Conservation (phyloP, 1,140 invertebrate genomes). For the Calycopis cecrops region DNA sequence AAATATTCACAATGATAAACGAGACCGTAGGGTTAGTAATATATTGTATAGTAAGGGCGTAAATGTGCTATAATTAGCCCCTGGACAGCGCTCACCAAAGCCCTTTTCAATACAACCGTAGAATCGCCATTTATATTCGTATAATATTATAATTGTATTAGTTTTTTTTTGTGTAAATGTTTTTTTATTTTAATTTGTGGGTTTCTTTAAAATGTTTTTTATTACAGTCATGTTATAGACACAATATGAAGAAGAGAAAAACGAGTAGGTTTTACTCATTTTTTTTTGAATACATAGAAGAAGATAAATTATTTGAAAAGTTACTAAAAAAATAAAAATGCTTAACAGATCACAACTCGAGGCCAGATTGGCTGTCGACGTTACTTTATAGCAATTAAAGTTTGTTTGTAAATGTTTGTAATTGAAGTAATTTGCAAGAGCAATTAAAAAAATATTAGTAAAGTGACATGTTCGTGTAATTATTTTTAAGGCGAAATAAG, state of each 20-base stretch:
- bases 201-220: no score
- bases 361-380: conserved; percentile 72
- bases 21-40: background rate
- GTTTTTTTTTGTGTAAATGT: background rate
- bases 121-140: no score
- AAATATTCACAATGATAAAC: background rate
- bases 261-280: no score
- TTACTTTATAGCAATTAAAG: conserved; percentile 63
- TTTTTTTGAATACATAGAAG: background rate
- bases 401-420: conserved; percentile 52
- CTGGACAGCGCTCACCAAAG: background rate
- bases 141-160: no score
- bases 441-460: conserved; percentile 60
- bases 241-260: no score
- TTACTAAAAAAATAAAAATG: conserved; percentile 86
- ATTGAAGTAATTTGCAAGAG: conserved; percentile 58
- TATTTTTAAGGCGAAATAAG: conserved; percentile 69
- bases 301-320: conserved; percentile 74
- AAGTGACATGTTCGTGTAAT: conserved; percentile 53
- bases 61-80: conserved; percentile 3
- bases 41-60: background rate
- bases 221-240: no score
- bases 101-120: background rate
- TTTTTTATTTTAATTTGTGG: no score
- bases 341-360: conserved; percentile 83